These are phyloP conservation scores for Euthynnus affinis DNA, from an alignment of 2,797 vertebrate genomes.

Conservation along the genomic window DNA sequence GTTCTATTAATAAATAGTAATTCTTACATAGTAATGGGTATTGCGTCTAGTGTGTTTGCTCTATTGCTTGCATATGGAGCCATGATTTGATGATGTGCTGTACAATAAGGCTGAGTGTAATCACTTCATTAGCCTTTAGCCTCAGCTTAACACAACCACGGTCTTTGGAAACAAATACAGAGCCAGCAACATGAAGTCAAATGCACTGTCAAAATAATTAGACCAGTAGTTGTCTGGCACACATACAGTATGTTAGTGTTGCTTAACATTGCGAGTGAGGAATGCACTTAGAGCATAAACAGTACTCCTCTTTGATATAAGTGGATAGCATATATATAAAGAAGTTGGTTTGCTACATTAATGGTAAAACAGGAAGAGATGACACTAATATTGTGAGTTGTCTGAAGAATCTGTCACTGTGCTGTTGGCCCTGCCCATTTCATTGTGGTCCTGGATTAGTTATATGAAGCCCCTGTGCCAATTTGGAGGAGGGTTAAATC, in stretches of 20 bases:
- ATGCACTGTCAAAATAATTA: conserved; percentile 56
- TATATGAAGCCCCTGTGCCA: conserved; percentile 58
- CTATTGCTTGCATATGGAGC: conserved; percentile 13
- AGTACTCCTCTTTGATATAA: conserved; percentile 5
- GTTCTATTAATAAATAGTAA: conserved; percentile 18
- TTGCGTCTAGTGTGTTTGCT: conserved; percentile 6
- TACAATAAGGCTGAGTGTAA: conserved; percentile 42
- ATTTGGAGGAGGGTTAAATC: conserved; percentile 73
- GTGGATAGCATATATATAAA: conserved; percentile 22
- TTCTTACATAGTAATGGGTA: conserved; percentile 11
- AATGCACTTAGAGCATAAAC: conserved; percentile 22
- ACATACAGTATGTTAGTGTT: conserved; percentile 22
- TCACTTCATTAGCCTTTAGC: conserved; percentile 55
- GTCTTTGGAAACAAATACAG: conserved; percentile 31
- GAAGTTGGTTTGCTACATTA: conserved; percentile 10
- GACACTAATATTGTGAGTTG: conserved; percentile 32
- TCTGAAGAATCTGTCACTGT: conserved; percentile 22
- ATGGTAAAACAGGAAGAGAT: conserved; percentile 18
- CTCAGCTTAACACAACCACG: conserved; percentile 1
- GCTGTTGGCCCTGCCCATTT: conserved; percentile 42
- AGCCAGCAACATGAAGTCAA: conserved; percentile 29
- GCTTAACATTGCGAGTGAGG: conserved; percentile 26
- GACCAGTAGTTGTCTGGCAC: conserved; percentile 28
- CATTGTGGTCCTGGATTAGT: conserved; percentile 46
- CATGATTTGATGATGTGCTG: conserved; percentile 15